Base-by-base conservation (phyloP, 2,797 vertebrate species). In the Acanthopagrus latus region DNA sequence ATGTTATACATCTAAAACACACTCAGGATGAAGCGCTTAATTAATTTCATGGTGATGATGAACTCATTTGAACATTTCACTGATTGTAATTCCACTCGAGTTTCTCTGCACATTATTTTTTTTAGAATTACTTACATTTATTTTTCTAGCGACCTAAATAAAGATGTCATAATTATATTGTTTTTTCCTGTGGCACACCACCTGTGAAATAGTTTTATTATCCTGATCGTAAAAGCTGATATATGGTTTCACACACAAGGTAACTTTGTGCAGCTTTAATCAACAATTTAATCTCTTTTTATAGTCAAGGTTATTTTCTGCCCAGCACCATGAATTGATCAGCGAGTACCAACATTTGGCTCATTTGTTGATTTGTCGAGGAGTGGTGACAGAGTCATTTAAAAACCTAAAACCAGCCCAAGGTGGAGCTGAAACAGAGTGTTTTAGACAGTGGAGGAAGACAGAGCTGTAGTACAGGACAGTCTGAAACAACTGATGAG, bases 151-250 rank as follows among this genome's bases (percentile, higher is more conserved):
- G 16, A 51, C 47, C 20, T 47, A 16, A 64, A 80, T 74, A 21
- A 62, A 56, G 43, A n/a, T 18, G 14, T 64, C 21, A 41, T 74
- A 48, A 80, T 66, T 63, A 46, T 9, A 21, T 27, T 27, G 12
- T 16, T 5, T 14, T 63, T 43, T 67, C 12, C 9, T 46, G 13
- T 17, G 52, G 17, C 10, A 5, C 23, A 38, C 9, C 29, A 21
- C 9, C 48, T 72, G 64, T 65, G 50, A 70, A 23, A 38, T 16
- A 29, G 17, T 50, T 66, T 54, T 58, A 71, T 73, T 64, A 43
- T 29, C 33, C 46, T 21, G 47, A 52, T 58, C 55, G 64, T 74
- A 48, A 72, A 64, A 63, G 55, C 44, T 59, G 59, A 81, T 69
- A 27, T 48, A 59, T 60, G 58, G n/a, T 79, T 29, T 57, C 5